Percentiles rank a stretch among this genome's conserved stretches.
phyloP scores from a whole-genome alignment of 2,888 invertebrate genomes.

The Ornithoptera alexandrae region DNA sequence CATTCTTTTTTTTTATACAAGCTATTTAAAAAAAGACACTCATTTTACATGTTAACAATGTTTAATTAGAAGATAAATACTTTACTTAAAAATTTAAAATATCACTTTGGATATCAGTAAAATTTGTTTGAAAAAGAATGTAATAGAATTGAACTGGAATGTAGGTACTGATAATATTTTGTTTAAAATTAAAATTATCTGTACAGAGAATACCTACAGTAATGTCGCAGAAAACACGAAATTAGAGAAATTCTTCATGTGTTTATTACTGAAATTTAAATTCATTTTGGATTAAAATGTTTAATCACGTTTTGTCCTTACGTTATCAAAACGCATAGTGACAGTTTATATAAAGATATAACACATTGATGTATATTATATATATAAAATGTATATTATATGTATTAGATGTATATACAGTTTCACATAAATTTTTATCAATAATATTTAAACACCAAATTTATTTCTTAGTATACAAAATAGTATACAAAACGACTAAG shows the following conservation, averaged over 20 bases:
- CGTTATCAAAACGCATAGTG: background rate
- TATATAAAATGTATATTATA: too few species aligned
- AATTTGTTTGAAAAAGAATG: conserved; percentile 10
- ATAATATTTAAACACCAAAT: background rate
- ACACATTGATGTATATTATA: too few species aligned
- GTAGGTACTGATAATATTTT: conserved; percentile 7
- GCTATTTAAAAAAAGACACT: background rate
- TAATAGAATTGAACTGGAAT: conserved; percentile 20
- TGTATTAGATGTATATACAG: too few species aligned
- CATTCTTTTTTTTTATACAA: conserved; percentile 16
- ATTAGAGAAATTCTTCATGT: background rate
- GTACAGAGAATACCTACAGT: conserved; percentile 1
- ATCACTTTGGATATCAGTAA: background rate
- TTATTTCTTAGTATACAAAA: background rate
- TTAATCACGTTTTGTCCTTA: background rate
- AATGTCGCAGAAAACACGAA: background rate
- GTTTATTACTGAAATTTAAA: background rate
- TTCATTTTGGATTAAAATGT: background rate
- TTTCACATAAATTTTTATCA: background rate
- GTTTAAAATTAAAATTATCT: background rate
- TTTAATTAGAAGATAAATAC: background rate
- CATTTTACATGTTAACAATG: background rate
- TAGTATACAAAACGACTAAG: background rate
- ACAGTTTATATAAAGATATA: background rate
- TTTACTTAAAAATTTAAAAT: background rate